Conservation (phyloP, 2,888 invertebrate genomes). For the Branchipolynoe longqiensis region DNA sequence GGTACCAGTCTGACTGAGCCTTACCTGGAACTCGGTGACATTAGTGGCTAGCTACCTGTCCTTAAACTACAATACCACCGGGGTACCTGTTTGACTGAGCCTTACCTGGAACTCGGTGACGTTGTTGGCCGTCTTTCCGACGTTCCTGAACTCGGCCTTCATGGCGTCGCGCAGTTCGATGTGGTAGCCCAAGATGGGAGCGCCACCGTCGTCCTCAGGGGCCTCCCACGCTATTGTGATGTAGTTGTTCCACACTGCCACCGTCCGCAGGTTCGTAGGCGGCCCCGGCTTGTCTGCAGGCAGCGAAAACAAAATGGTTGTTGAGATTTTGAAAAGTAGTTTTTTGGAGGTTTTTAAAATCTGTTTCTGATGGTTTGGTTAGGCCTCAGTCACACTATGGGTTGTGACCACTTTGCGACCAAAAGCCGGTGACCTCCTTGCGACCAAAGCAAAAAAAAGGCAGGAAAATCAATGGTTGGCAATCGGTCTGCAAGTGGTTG, state of each 20-base stretch:
- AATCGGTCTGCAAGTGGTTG: too few species aligned
- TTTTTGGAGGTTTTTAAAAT: background rate
- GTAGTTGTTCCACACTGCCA: conserved; percentile 69
- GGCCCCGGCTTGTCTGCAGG: conserved; percentile 65
- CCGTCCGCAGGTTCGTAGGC: conserved; percentile 67
- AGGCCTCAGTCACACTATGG: too few species aligned
- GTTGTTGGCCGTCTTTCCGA: conserved; percentile 61
- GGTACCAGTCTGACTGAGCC: too few species aligned
- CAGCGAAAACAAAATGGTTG: background rate
- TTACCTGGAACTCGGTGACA: conserved; percentile 63
- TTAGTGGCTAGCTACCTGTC: too few species aligned
- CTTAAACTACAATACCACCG: too few species aligned
- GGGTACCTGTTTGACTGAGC: too few species aligned
- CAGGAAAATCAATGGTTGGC: too few species aligned
- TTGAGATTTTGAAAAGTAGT: background rate
- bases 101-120: conserved; percentile 62
- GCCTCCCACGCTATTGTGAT: conserved; percentile 69
- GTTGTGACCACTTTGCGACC: too few species aligned
- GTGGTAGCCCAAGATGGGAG: conserved; percentile 72
- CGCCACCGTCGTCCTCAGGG: conserved; percentile 69
- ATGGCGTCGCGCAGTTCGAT: conserved; percentile 74
- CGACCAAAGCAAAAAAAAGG: too few species aligned
- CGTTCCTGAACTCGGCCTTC: conserved; percentile 63
- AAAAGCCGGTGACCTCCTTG: too few species aligned
- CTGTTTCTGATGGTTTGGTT: background rate